Conservation (phyloP, 2,797 vertebrate species). For the Pipistrellus pygmaeus region DNA sequence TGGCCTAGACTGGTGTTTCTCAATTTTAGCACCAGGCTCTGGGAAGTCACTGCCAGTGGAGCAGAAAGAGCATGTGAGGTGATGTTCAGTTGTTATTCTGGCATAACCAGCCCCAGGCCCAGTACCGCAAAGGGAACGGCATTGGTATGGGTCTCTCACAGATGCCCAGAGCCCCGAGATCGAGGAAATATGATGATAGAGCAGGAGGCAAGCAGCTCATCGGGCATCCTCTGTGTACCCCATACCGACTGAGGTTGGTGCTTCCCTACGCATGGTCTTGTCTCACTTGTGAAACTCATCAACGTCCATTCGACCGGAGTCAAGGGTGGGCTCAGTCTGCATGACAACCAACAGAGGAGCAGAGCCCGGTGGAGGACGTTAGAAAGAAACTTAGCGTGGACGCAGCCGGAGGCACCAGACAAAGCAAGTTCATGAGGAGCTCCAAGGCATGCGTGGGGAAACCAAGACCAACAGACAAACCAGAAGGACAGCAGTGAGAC, state of each 20-base stretch:
- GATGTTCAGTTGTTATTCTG: background rate
- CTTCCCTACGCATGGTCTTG: rapidly evolving
- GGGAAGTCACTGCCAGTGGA: background rate
- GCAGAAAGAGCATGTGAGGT: background rate
- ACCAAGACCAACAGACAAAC: background rate
- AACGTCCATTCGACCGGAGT: background rate
- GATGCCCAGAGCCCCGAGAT: background rate
- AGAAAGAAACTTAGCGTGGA: background rate
- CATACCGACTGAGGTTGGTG: rapidly evolving
- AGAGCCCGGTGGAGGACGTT: background rate
- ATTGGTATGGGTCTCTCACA: background rate
- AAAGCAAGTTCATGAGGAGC: background rate
- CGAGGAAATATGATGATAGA: background rate
- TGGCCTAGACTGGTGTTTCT: too few species aligned
- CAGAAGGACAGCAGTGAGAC: background rate
- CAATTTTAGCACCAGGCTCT: rapidly evolving
- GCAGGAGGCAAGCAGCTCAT: background rate
- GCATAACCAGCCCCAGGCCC: background rate
- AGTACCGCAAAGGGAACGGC: background rate
- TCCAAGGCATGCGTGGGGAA: background rate
- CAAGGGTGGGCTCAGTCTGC: background rate
- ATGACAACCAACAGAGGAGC: background rate
- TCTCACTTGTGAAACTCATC: background rate
- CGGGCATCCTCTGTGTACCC: background rate
- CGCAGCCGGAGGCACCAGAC: background rate